Percentiles rank a stretch among this genome's conserved stretches.
These are phyloP conservation scores for Lagria hirta DNA, from an alignment of 2,888 invertebrate species.

Conservation along the genomic window DNA sequence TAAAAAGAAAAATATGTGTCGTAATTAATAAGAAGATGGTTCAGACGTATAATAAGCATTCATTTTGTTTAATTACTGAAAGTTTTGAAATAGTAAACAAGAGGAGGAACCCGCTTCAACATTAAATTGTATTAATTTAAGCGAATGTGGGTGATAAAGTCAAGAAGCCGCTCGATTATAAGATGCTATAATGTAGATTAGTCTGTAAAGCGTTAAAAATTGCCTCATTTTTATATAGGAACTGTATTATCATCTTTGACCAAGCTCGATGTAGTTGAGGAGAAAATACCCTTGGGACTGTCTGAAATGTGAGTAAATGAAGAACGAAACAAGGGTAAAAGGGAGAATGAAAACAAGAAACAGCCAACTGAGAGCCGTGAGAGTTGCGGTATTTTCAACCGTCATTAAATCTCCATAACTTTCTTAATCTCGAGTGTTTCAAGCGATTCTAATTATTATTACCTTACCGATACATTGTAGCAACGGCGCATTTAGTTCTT, in stretches of 20 bases:
- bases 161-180: constrained; percentile 1
- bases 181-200: constrained; percentile 12
- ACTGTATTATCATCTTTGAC: constrained; percentile 21
- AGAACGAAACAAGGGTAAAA: constrained; percentile 35
- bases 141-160: constrained; percentile 12
- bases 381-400: constrained; percentile 35
- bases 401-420: constrained; percentile 41
- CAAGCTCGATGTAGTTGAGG: constrained; percentile 23
- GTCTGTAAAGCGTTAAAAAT: constrained; percentile 18
- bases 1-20: no score
- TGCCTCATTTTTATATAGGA: constrained; percentile 11
- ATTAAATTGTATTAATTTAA: constrained; percentile 24
- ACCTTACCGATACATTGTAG: constrained; percentile 34
- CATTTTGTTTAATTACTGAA: constrained; percentile 21
- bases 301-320: constrained; percentile 38
- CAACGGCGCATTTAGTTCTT: constrained; percentile 28
- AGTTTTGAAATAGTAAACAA: constrained; percentile 19
- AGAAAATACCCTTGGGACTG: constrained; percentile 26
- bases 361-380: constrained; percentile 27
- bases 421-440: constrained; percentile 39
- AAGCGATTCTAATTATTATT: constrained; percentile 37
- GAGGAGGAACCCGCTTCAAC: constrained; percentile 5
- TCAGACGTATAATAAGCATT: constrained; percentile 12
- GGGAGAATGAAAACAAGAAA: constrained; percentile 39
- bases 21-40: constrained; percentile 10